These are phyloP conservation scores for Aradophagus sp. DNA, from an alignment of 1,140 invertebrate species.

Conservation along the genomic window DNA sequence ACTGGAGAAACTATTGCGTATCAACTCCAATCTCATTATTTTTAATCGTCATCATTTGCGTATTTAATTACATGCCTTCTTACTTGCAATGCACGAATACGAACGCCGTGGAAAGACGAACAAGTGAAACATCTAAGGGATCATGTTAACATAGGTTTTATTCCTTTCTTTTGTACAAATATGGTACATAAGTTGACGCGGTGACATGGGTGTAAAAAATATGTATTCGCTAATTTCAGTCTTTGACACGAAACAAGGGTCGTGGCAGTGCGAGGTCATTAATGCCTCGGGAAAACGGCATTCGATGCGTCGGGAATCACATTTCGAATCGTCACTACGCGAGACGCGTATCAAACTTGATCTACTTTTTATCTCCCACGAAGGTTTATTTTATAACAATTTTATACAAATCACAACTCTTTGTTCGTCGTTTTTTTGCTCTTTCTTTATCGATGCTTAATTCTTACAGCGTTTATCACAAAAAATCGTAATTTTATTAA, in stretches of 20 bases:
- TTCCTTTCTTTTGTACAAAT: slow-evolving; percentile 66
- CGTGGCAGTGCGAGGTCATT: slow-evolving; percentile 52
- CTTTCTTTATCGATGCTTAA: too few relatives aligned
- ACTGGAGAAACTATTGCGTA: too few relatives aligned
- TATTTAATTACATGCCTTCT: too few relatives aligned
- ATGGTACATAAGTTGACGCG: slow-evolving; percentile 63
- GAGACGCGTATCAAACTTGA: slow-evolving; percentile 37
- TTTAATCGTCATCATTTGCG: too few relatives aligned
- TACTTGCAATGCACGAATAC: too few relatives aligned
- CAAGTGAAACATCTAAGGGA: too few relatives aligned
- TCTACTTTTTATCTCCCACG: too few relatives aligned
- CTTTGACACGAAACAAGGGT: slow-evolving; percentile 65
- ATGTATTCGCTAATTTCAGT: slow-evolving; percentile 69
- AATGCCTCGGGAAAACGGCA: slow-evolving; percentile 32
- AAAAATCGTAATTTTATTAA: slow-evolving; percentile 21
- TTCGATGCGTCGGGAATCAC: slow-evolving; percentile 15
- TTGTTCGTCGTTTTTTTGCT: slow-evolving; percentile 1
- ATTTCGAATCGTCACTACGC: slow-evolving; percentile 26
- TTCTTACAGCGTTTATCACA: slow-evolving; percentile 22
- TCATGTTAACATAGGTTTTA: too few relatives aligned
- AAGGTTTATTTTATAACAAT: slow-evolving; percentile 10
- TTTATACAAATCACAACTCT: slow-evolving; percentile 20
- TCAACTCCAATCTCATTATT: too few relatives aligned
- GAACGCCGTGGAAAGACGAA: too few relatives aligned
- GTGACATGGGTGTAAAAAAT: slow-evolving; percentile 66